These are phyloP conservation scores for Steatocranus sp. DNA, from an alignment of 2,797 vertebrate genomes.

Conservation along the genomic window DNA sequence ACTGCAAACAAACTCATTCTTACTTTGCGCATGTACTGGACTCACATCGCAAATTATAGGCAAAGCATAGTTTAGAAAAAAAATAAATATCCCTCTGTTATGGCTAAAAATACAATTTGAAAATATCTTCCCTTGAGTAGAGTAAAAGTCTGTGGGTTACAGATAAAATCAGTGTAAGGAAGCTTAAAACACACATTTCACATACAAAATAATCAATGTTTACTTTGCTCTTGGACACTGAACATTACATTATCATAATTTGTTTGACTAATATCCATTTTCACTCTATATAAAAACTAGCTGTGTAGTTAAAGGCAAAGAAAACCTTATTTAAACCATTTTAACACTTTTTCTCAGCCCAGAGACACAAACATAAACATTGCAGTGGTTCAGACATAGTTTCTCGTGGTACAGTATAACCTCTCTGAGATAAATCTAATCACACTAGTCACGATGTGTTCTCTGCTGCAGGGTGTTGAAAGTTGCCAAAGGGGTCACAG, in stretches of 20 bases:
- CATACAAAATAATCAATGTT: neutral
- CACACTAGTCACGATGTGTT: neutral
- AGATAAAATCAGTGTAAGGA: slow-evolving; percentile 20
- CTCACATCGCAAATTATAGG: neutral
- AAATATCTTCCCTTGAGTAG: slow-evolving; percentile 16
- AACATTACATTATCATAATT: neutral
- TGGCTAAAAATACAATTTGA: slow-evolving; percentile 10
- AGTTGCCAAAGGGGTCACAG: neutral
- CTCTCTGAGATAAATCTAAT: neutral
- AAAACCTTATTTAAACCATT: neutral
- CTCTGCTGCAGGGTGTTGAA: neutral
- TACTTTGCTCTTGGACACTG: neutral
- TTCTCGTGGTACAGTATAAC: neutral
- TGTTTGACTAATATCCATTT: neutral
- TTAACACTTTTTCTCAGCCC: neutral
- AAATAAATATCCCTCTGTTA: slow-evolving; percentile 63
- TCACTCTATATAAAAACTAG: neutral
- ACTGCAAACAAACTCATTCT: neutral
- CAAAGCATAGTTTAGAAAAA: slow-evolving; percentile 18
- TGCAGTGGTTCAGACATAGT: neutral
- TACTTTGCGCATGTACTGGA: neutral
- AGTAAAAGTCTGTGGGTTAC: slow-evolving; percentile 12
- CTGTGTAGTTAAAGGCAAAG: neutral
- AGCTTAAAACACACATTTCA: slow-evolving; percentile 19
- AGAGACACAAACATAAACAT: neutral